Evolutionary conservation across 2,113 vertebrate genomes (phyloP).

Genomic region (Aythya baeri): DNA sequence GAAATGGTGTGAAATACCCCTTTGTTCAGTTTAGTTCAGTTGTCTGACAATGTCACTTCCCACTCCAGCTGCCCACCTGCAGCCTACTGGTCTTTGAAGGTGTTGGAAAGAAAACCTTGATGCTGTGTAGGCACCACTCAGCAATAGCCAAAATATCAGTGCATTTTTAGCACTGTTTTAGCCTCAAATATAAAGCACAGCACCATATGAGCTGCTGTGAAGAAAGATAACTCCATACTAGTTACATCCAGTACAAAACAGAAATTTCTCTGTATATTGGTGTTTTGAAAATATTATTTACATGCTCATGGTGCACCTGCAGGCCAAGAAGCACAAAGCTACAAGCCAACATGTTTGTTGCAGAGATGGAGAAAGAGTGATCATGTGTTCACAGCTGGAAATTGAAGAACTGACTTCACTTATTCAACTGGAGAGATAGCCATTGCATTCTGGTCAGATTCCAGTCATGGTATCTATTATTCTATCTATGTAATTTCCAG

Average conservation of each 20-base stretch:
- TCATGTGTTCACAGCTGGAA: background rate
- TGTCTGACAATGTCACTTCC: background rate
- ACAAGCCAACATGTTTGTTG: background rate
- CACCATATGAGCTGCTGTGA: background rate
- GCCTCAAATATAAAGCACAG: background rate
- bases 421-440: background rate
- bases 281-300: background rate
- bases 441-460: background rate
- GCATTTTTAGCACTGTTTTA: background rate
- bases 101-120: background rate
- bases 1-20: background rate
- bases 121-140: background rate
- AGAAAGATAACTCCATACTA: background rate
- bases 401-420: background rate
- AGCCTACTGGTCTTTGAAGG: background rate
- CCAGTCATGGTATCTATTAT: background rate
- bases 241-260: background rate
- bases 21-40: background rate
- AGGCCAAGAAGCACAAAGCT: background rate
- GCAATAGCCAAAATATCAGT: background rate
- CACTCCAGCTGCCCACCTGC: rapidly evolving
- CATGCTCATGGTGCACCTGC: background rate
- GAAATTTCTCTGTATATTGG: background rate
- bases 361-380: background rate
- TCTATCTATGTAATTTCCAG: background rate